phyloP scores from a whole-genome alignment of 2,797 vertebrate species.

The Siniperca obscura region DNA sequence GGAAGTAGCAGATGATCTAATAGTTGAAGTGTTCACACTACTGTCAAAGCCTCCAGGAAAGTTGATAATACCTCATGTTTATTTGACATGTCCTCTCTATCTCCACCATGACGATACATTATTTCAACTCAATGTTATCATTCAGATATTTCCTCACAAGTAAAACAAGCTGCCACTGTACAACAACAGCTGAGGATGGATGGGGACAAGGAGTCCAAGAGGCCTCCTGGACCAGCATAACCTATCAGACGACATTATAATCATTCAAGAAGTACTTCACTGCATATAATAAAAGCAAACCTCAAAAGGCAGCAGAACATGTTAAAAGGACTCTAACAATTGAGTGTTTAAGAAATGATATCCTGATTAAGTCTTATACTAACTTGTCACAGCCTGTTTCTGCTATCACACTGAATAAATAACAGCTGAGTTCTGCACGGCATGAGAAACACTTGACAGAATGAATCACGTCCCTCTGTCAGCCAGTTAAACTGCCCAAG shows the following conservation, averaged over 20 bases:
- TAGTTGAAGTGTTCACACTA: constrained; percentile 18
- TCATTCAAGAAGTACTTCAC: background rate
- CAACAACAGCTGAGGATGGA: background rate
- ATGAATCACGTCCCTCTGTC: background rate
- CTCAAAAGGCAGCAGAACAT: background rate
- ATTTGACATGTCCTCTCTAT: background rate
- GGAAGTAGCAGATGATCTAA: constrained; percentile 23
- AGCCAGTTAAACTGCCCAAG: background rate
- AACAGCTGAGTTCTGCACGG: background rate
- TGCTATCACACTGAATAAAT: background rate
- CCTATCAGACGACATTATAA: background rate
- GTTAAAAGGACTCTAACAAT: constrained; percentile 8
- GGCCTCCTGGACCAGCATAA: background rate
- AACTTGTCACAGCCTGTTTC: background rate
- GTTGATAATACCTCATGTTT: constrained; percentile 27
- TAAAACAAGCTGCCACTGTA: background rate
- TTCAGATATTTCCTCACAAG: background rate
- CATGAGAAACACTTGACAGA: background rate
- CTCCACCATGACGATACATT: background rate
- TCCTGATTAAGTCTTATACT: background rate
- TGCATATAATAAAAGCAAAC: background rate
- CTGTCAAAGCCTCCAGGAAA: constrained; percentile 32
- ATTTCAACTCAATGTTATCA: background rate
- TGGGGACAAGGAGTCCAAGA: too few relatives aligned
- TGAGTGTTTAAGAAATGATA: background rate